Evolutionary conservation across 1,140 invertebrate genomes (phyloP).

Genomic region (Neoseiulus cucumeris): DNA sequence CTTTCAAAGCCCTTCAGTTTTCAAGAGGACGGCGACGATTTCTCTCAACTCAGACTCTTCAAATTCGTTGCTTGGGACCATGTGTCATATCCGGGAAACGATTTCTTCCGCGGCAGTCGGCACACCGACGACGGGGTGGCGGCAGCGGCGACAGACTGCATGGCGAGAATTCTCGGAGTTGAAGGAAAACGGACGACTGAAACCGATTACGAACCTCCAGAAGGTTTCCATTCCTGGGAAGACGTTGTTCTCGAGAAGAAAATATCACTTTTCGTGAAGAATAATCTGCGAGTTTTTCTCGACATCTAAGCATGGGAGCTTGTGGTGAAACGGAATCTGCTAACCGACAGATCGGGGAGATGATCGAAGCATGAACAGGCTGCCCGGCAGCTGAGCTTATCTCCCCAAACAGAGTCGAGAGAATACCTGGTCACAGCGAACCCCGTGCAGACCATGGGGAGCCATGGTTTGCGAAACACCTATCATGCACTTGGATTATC

Average conservation of each 20-base stretch:
- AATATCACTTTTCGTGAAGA: not conserved
- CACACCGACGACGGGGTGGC: not conserved
- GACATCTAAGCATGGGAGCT: not conserved
- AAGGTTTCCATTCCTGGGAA: not conserved
- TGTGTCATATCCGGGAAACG: not conserved
- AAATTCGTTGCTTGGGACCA: not conserved
- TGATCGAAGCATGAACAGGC: too few species aligned
- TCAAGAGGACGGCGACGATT: not conserved
- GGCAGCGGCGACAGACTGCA: not conserved
- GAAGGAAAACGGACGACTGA: not conserved
- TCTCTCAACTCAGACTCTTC: not conserved
- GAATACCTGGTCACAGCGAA: too few species aligned
- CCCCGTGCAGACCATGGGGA: too few species aligned
- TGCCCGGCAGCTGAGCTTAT: too few species aligned
- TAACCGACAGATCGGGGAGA: too few species aligned
- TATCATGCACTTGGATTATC: too few species aligned
- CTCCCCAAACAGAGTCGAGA: too few species aligned
- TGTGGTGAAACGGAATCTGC: too few species aligned
- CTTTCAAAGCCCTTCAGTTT: not conserved
- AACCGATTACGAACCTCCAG: not conserved
- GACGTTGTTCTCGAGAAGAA: not conserved
- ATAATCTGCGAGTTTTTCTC: not conserved
- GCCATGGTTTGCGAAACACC: too few species aligned
- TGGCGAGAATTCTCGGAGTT: not conserved
- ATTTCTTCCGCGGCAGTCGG: not conserved